These are phyloP conservation scores for Mesocricetus auratus DNA, from an alignment of 2,113 vertebrate genomes.

Conservation along the genomic window DNA sequence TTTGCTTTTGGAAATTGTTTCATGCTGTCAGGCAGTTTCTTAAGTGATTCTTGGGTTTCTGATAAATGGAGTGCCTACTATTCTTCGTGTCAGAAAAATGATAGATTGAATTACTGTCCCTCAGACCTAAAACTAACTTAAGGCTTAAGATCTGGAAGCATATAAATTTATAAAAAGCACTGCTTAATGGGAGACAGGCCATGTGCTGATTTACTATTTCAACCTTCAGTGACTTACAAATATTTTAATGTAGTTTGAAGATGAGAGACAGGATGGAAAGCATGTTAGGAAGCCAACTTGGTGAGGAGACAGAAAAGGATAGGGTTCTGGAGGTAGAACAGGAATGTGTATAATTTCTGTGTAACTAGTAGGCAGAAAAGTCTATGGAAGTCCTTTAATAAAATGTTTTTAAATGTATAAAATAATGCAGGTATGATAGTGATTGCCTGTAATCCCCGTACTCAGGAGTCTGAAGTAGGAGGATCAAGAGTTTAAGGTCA, in stretches of 20 bases:
- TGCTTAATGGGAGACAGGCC: not conserved
- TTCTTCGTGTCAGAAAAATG: constrained; percentile 22
- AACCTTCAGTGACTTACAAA: constrained; percentile 16
- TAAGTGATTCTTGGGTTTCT: constrained; percentile 40
- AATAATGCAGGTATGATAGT: not conserved
- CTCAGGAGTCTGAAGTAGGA: not conserved
- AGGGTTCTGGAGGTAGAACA: not conserved
- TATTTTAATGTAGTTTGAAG: not conserved
- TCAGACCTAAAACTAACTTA: constrained; percentile 44
- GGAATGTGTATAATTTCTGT: not conserved
- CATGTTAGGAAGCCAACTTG: not conserved
- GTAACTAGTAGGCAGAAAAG: not conserved
- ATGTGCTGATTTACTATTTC: not conserved
- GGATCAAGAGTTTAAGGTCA: not conserved
- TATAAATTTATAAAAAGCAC: constrained; percentile 25
- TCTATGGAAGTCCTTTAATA: not conserved
- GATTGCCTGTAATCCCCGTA: too few relatives aligned
- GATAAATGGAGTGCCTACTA: not conserved
- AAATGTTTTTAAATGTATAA: not conserved
- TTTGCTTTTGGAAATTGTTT: constrained; percentile 58
- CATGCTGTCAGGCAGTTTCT: not conserved
- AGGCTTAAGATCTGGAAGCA: constrained; percentile 52
- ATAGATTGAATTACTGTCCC: not conserved
- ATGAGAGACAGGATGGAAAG: not conserved
- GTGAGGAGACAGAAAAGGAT: not conserved